Conservation (phyloP, 2,113 vertebrate genomes). For the Electrona antarctica region DNA sequence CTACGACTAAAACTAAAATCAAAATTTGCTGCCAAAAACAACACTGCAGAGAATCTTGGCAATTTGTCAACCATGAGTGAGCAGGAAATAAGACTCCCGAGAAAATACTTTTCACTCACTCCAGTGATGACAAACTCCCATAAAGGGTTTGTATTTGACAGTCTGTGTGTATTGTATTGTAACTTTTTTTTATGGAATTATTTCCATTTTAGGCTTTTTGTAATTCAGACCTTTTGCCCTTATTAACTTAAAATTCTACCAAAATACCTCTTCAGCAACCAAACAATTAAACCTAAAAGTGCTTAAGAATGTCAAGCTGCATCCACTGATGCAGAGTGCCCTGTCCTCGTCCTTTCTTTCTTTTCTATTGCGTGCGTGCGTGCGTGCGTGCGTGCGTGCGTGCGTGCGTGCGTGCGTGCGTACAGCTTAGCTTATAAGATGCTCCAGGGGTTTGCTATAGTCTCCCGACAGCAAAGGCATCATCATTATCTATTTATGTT, state of each 20-base stretch:
- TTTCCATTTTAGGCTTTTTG: background rate
- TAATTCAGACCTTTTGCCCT: no score
- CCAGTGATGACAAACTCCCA: conserved; percentile 75
- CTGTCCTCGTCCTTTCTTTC: background rate
- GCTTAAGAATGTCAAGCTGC: conserved; percentile 52
- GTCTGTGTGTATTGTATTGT: conserved; percentile 55
- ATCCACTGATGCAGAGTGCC: background rate
- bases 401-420: background rate
- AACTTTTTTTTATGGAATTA: conserved; percentile 43
- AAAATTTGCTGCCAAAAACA: no score
- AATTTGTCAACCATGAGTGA: conserved; percentile 75
- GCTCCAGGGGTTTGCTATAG: conserved; percentile 17
- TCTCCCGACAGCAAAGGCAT: conserved; percentile 30
- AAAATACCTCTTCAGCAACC: conserved; percentile 62
- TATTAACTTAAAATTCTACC: conserved; percentile 38
- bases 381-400: background rate
- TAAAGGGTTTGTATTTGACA: conserved; percentile 67
- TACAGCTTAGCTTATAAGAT: conserved; percentile 48
- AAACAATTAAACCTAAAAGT: conserved; percentile 61
- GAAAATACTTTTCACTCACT: conserved; percentile 68
- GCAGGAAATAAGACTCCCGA: conserved; percentile 74
- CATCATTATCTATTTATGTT: conserved; percentile 62
- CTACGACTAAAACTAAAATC: no score
- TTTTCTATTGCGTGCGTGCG: background rate
- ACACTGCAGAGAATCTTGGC: conserved; percentile 53